A percentile compares a stretch with the other conserved stretches of the same genome.
Evolutionary conservation across 1,140 invertebrate genomes (phyloP).

Genomic region (Drosophila repleta): DNA sequence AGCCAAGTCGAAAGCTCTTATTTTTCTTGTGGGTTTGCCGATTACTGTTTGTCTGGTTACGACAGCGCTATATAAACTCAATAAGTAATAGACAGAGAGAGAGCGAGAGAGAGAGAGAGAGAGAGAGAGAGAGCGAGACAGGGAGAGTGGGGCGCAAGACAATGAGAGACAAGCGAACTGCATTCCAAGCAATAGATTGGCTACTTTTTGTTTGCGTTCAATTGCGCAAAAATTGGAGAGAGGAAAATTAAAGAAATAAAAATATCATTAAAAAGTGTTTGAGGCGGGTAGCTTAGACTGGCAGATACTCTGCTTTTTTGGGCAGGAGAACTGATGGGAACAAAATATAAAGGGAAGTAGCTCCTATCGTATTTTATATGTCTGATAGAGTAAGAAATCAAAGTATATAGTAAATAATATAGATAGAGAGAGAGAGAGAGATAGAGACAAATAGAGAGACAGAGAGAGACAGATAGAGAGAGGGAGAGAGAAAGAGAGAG

Average conservation of each 20-base stretch:
- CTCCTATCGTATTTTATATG: no score
- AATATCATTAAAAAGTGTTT: slow-evolving; percentile 1
- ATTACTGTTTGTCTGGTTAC: slow-evolving; percentile 55
- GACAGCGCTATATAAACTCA: slow-evolving; percentile 75
- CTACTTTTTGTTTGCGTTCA: slow-evolving; percentile 34
- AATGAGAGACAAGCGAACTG: slow-evolving; percentile 56
- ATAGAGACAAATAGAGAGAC: no score
- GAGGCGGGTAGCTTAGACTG: background rate
- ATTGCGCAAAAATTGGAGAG: slow-evolving; percentile 59
- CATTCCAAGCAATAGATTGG: slow-evolving; percentile 64
- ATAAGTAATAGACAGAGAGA: slow-evolving; percentile 64
- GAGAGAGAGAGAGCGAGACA: background rate
- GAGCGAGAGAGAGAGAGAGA: slow-evolving; percentile 16
- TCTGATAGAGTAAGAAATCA: no score
- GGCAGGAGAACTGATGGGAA: no score
- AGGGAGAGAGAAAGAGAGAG: no score
- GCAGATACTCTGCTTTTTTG: background rate
- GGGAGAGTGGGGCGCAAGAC: slow-evolving; percentile 6
- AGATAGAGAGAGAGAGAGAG: no score
- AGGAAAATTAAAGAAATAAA: slow-evolving; percentile 43
- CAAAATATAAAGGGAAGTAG: no score
- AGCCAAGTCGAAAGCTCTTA: slow-evolving; percentile 2
- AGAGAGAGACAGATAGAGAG: no score
- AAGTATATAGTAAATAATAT: no score
- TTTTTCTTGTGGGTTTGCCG: slow-evolving; percentile 36